Evolutionary conservation across 1,140 invertebrate genomes (phyloP).

Genomic region (Tribolium madens): DNA sequence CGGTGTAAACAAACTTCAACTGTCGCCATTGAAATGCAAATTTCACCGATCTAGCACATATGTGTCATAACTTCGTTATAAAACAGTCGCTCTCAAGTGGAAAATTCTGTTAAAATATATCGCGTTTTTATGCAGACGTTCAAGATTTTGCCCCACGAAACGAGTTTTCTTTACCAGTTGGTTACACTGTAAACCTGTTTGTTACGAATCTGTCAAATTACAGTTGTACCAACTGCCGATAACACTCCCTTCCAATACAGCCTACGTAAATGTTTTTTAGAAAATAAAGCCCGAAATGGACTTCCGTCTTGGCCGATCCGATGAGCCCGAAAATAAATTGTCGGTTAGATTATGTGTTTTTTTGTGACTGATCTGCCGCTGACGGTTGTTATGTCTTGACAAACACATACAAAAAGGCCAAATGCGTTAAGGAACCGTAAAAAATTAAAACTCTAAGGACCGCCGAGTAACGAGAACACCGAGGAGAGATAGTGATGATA

Average conservation of each 20-base stretch:
- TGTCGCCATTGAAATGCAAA: constrained; percentile 26
- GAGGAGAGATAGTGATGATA: constrained; percentile 46
- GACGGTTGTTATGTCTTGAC: constrained; percentile 29
- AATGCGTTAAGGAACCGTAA: neutral
- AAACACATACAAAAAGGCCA: constrained; percentile 16
- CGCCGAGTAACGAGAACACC: constrained; percentile 12
- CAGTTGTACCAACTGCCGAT: neutral
- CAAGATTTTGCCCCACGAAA: neutral
- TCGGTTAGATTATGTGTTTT: constrained; percentile 1
- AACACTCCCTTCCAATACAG: neutral
- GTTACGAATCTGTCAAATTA: neutral
- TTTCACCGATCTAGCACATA: constrained; percentile 11
- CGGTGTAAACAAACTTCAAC: constrained; percentile 26
- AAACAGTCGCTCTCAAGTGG: neutral
- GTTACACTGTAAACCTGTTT: neutral
- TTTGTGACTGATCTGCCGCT: constrained; percentile 15
- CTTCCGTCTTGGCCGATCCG: neutral
- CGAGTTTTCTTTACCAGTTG: neutral
- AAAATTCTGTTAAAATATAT: neutral
- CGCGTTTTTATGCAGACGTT: neutral
- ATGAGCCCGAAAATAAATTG: constrained; percentile 6
- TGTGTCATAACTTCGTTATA: constrained; percentile 4
- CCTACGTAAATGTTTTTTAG: neutral
- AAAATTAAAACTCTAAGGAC: constrained; percentile 35
- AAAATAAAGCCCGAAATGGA: neutral